phyloP scores from a whole-genome alignment of 2,888 invertebrate species.

The Spisula solida region DNA sequence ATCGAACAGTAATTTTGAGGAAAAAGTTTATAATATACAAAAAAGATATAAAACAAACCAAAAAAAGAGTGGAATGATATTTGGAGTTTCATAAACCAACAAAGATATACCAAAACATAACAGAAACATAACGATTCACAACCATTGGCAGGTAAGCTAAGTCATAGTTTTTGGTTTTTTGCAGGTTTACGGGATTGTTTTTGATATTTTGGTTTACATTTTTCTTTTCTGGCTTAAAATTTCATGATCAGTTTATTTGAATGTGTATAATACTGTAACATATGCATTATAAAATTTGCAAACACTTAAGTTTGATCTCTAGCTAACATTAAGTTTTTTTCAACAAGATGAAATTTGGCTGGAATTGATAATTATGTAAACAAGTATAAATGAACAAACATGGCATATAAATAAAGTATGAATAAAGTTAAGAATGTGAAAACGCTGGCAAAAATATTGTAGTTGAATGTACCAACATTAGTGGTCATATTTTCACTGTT shows the following conservation, averaged over 20 bases:
- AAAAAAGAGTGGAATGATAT: background rate
- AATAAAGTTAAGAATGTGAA: background rate
- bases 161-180: too few relatives aligned
- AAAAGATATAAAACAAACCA: background rate
- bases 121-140: constrained; percentile 12
- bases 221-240: too few relatives aligned
- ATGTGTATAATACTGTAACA: too few relatives aligned
- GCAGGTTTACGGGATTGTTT: too few relatives aligned
- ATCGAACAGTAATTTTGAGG: background rate
- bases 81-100: background rate
- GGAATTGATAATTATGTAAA: background rate
- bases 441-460: background rate
- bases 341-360: background rate
- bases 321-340: background rate
- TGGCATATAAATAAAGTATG: background rate
- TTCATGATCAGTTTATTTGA: too few relatives aligned
- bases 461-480: background rate
- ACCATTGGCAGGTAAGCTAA: background rate
- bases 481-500: background rate
- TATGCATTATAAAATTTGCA: too few relatives aligned
- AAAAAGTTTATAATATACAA: background rate
- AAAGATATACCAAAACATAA: background rate
- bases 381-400: background rate
- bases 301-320: too few relatives aligned
- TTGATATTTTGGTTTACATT: too few relatives aligned